Evolutionary conservation across 1,140 invertebrate species (phyloP).

Genomic region (Danaus melanippus): DNA sequence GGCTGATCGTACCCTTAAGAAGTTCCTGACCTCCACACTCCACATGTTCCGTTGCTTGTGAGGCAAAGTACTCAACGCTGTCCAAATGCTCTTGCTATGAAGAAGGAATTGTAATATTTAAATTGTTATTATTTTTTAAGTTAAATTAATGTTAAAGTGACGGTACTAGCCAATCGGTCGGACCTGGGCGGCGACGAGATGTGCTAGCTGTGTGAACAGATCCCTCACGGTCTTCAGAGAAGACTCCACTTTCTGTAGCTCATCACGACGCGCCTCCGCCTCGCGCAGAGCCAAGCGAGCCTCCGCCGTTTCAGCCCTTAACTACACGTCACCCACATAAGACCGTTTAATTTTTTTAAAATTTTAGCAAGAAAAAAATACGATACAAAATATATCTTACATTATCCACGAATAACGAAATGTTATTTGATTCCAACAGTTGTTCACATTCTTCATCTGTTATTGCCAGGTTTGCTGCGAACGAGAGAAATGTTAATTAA

Average conservation of each 20-base stretch:
- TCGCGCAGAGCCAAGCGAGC: slow-evolving; percentile 87
- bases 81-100: slow-evolving; percentile 80
- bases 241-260: slow-evolving; percentile 88
- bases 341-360: background rate
- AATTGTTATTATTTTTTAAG: background rate
- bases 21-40: slow-evolving; percentile 72
- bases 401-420: slow-evolving; percentile 75
- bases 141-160: background rate
- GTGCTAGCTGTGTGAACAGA: slow-evolving; percentile 86
- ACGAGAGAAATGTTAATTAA: slow-evolving; percentile 2
- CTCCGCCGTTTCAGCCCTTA: slow-evolving; percentile 85
- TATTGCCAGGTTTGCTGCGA: slow-evolving; percentile 71
- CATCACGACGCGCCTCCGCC: slow-evolving; percentile 86
- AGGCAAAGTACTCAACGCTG: slow-evolving; percentile 81
- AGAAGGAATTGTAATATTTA: background rate
- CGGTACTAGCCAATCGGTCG: background rate
- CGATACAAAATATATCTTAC: slow-evolving; percentile 47
- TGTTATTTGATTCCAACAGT: slow-evolving; percentile 71
- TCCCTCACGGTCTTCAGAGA: slow-evolving; percentile 86
- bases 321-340: slow-evolving; percentile 64
- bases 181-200: slow-evolving; percentile 82
- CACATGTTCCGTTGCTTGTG: slow-evolving; percentile 77
- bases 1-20: slow-evolving; percentile 49
- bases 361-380: background rate
- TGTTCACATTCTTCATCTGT: slow-evolving; percentile 73